Base-by-base conservation (phyloP, 2,888 invertebrate genomes). In the Andrena chrysosceles region DNA sequence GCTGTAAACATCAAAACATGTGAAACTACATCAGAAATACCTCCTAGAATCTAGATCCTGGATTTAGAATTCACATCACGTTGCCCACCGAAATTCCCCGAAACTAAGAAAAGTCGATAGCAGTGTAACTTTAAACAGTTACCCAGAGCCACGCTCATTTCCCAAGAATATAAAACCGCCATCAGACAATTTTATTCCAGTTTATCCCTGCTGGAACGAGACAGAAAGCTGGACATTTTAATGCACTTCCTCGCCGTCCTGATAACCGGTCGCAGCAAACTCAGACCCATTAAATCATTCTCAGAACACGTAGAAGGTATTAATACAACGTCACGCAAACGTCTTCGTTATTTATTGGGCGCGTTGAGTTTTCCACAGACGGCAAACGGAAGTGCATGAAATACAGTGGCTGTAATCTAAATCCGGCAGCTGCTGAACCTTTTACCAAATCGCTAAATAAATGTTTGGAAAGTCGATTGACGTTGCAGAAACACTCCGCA, bases 281-380 rank as follows among this genome's bases (percentile, higher is more conserved):
- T 23, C 10, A 54, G 33, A 69, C 52, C 60, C 64, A 29, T 69
- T 83, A 73, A 80, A 84, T 72, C 72, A 67, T 68, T 31, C 29
- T 42, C 23, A 54, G 56, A 70, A 56, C 20, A 20, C 10, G 68
- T 70, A 1, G 60, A 33, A 42, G 52, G 29, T 20, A 71, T 70
- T 73, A 79, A 60, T 49, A 26, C 23, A 8, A 60, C 23, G 52
- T 75, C 71, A 60, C 67, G 33, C 29, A n/a, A 56, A 29, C 29
- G 13, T 23, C 48, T 33, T 77, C 10, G 35, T 49, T 79, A 8
- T n/a, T 75, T 23, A 5, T 23, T n/a, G 42, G 42, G 42, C 42
- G 13, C 42, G 42, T 42, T 16, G 42, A 42, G 42, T 42, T 42
- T 42, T 42, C 42, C 16, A 16, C 42, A 42, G 42, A 42, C 42